Evolutionary conservation across 2,797 vertebrate genomes (phyloP), one percentile per base, ranked within the genome.

Genomic region (Adrianichthys oophorus): DNA sequence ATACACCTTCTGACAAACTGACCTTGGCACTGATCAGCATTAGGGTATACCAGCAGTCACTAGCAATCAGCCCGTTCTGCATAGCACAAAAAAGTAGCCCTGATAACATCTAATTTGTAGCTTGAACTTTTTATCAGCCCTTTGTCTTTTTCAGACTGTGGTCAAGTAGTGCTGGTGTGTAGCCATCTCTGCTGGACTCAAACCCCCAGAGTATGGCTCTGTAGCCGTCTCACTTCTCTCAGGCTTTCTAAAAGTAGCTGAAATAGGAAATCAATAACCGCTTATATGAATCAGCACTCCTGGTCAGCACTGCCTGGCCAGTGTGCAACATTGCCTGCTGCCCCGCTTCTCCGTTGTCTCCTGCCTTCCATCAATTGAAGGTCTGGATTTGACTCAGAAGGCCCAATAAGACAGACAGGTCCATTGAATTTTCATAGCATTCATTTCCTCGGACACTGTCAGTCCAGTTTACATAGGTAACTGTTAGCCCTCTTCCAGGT

Each of bases 191-290:
- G 62, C 69, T 79, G 69, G 76, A 50, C 49, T 45, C 58, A 5
- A 60, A 62, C 70, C 76, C 69, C 60, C 60, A 63, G 56, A 63
- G 78, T 82, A 79, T 55, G 56, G 59, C 63, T 80, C 71, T 65
- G 68, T 68, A 76, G 68, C 75, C 48, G 74, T 47, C 72, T 68
- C 70, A 77, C 72, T 78, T 74, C 76, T 72, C 70, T 59, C 75
- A 70, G 78, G 49, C 70, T 62, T 67, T 75, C 70, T 68, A 79
- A 72, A 76, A 75, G 73, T 12, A 21, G 23, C 70, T 80, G 59
- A 56, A 77, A 87, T 85, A 79, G 85, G 83, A 86, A 89, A 90
- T 90, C 87, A 79, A 91, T 89, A 85, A 80, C 65, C 47, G 21
- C 78, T 74, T 68, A 79, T 75, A 82, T 90, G 89, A 90, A 83